Evolutionary conservation across 2,888 invertebrate genomes (phyloP).

Genomic region (Aphidoletes aphidimyza): DNA sequence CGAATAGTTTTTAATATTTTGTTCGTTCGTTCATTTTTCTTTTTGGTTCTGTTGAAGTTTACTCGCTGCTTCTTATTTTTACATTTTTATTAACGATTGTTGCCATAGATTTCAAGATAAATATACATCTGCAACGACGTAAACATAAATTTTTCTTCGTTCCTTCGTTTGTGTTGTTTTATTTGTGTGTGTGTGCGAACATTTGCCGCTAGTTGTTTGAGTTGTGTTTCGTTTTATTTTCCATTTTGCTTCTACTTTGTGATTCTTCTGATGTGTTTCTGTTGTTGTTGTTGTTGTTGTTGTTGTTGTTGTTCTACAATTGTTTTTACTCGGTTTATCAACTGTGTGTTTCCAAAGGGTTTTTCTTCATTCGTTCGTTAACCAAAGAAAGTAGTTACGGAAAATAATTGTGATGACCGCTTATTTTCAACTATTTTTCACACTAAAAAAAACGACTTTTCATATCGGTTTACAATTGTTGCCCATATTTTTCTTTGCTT

Average conservation of each 20-base stretch:
- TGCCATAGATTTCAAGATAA: constrained; percentile 30
- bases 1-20: constrained; percentile 5
- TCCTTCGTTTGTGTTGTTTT: constrained; percentile 18
- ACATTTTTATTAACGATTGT: constrained; percentile 15
- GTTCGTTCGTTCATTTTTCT: too few relatives aligned
- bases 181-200: neutral
- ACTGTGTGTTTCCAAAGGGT: neutral
- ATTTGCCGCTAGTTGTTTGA: neutral
- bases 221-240: neutral
- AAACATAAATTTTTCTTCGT: constrained; percentile 36
- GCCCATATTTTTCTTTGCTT: too few relatives aligned
- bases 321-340: constrained; percentile 25
- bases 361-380: neutral
- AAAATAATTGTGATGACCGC: constrained; percentile 29
- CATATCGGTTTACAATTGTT: neutral
- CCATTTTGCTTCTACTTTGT: neutral
- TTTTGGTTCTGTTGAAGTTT: constrained; percentile 18
- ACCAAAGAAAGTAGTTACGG: neutral
- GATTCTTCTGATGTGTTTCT: neutral
- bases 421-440: neutral
- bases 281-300: too few relatives aligned
- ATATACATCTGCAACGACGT: constrained; percentile 41
- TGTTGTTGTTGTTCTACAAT: too few relatives aligned
- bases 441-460: neutral
- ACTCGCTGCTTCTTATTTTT: neutral